Percentiles rank a stretch among this genome's conserved stretches.
Evolutionary conservation across 2,113 vertebrate genomes (phyloP).

Genomic region (Pomatostomus ruficeps): DNA sequence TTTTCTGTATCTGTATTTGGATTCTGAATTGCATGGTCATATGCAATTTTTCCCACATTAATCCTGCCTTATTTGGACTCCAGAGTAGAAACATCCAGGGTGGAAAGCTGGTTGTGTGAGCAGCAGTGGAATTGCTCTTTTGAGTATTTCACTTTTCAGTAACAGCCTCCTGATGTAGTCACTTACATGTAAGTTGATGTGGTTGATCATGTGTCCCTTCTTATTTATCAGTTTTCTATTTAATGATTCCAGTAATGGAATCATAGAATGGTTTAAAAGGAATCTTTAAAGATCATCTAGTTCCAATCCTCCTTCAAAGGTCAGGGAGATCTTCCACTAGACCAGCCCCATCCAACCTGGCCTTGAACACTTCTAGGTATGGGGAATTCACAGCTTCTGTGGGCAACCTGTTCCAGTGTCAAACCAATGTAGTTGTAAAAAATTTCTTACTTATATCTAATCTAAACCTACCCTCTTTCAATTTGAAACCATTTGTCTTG

Average conservation of each 20-base stretch:
- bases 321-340: neutral
- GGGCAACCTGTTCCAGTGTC: neutral
- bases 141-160: neutral
- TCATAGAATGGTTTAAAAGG: neutral
- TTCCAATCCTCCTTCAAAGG: neutral
- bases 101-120: neutral
- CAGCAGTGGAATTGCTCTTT: neutral
- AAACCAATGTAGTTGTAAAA: fast-evolving
- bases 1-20: neutral
- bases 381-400: neutral
- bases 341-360: neutral
- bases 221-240: neutral
- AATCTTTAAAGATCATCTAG: neutral
- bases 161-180: neutral
- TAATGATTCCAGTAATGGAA: neutral
- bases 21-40: neutral
- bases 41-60: neutral
- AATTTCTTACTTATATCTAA: neutral
- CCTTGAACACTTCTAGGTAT: neutral
- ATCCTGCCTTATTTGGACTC: neutral
- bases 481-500: neutral
- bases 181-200: neutral
- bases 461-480: neutral
- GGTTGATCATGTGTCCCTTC: neutral
- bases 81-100: neutral